phyloP scores from a whole-genome alignment of 2,888 invertebrate species.

The Eucera pruinosa region DNA sequence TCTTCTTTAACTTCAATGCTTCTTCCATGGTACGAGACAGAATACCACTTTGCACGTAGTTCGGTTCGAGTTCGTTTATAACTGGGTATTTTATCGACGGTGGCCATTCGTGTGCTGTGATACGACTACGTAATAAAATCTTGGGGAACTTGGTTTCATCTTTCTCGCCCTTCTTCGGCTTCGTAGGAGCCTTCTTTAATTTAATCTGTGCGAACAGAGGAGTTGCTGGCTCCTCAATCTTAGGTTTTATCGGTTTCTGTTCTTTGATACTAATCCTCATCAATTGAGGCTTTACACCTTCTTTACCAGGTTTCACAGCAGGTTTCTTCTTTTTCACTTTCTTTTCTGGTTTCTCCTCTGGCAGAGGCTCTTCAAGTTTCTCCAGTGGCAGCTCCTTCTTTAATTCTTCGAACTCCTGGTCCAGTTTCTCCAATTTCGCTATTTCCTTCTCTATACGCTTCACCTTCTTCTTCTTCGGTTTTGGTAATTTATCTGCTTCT shows the following conservation, averaged over 20 bases:
- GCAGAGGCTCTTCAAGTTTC: conserved; percentile 75
- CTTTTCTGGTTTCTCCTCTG: conserved; percentile 47
- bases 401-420: conserved; percentile 84
- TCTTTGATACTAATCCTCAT: conserved; percentile 87
- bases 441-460: conserved; percentile 65
- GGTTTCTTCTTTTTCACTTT: conserved; percentile 51
- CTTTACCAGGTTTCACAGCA: conserved; percentile 69
- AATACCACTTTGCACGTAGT: conserved; percentile 84
- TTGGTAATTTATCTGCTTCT: conserved; percentile 47
- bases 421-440: conserved; percentile 85
- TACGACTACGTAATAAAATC: conserved; percentile 84
- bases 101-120: conserved; percentile 83
- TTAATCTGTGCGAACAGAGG: conserved; percentile 88
- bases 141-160: conserved; percentile 82
- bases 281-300: conserved; percentile 77
- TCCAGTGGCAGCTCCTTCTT: conserved; percentile 81
- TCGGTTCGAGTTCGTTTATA: conserved; percentile 82
- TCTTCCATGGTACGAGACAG: conserved; percentile 85
- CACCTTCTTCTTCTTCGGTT: conserved; percentile 60
- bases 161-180: conserved; percentile 77
- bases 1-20: conserved; percentile 84
- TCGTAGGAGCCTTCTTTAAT: conserved; percentile 86
- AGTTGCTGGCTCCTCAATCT: conserved; percentile 86
- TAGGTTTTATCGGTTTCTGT: conserved; percentile 86
- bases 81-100: conserved; percentile 81